Evolutionary conservation across 2,888 invertebrate genomes (phyloP).

Genomic region (Chirona hameri): DNA sequence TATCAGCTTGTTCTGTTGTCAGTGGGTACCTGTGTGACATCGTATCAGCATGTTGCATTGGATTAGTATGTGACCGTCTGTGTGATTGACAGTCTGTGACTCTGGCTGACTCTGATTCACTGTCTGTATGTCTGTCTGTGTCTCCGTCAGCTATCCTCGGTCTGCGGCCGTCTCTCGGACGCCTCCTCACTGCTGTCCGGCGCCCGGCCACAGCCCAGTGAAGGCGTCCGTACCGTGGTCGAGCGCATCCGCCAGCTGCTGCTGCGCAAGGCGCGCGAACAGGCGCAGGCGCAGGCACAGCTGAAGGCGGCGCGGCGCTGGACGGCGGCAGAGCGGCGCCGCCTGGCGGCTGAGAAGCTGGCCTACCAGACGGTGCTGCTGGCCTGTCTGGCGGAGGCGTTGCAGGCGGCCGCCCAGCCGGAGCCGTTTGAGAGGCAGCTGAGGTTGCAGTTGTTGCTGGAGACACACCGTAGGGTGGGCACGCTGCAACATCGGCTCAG

Average conservation of each 20-base stretch:
- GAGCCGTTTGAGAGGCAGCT: constrained; percentile 36
- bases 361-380: constrained; percentile 72
- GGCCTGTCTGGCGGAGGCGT: constrained; percentile 43
- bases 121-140: background rate
- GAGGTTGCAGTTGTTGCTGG: constrained; percentile 38
- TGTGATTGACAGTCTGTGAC: no score
- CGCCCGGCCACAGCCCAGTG: background rate
- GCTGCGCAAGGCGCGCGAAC: constrained; percentile 1
- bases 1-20: no score
- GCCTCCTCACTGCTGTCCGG: background rate
- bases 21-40: no score
- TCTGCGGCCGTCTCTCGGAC: background rate
- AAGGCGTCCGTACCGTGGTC: background rate
- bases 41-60: no score
- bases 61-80: no score
- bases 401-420: constrained; percentile 48
- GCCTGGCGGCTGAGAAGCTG: constrained; percentile 71
- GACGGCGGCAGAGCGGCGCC: constrained; percentile 63
- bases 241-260: background rate
- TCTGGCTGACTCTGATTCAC: background rate
- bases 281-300: constrained; percentile 13
- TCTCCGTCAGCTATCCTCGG: background rate
- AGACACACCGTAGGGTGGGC: constrained; percentile 38
- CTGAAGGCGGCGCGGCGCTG: constrained; percentile 59
- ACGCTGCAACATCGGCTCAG: constrained; percentile 47